Conservation (phyloP, 2,113 vertebrate species). For the Speoplatyrhinus poulsoni region DNA sequence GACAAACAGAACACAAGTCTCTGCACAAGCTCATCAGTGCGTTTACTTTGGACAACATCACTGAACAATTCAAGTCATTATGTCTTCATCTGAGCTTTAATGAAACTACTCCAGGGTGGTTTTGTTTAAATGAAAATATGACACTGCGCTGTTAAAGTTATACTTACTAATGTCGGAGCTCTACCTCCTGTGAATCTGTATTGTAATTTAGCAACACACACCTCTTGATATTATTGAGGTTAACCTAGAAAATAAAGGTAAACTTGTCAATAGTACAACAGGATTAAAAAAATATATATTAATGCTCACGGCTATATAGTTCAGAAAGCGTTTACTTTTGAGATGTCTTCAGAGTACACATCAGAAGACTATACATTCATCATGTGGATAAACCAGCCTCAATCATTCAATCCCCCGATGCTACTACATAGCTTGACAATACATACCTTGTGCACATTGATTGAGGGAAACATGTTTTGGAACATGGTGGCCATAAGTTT, state of each 20-base stretch:
- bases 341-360: conserved; percentile 59
- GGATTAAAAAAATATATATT: not conserved
- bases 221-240: conserved; percentile 87
- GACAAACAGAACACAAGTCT: not conserved
- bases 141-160: not conserved
- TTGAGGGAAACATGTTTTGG: conserved; percentile 93
- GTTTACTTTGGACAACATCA: conserved; percentile 85
- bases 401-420: not conserved
- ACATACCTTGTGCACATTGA: conserved; percentile 89
- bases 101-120: not conserved
- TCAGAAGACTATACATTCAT: conserved; percentile 80
- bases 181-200: conserved; percentile 76
- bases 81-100: conserved; percentile 71
- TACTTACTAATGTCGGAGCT: conserved; percentile 93
- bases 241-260: conserved; percentile 73
- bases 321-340: conserved; percentile 75
- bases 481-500: conserved; percentile 94
- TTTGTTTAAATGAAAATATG: not conserved
- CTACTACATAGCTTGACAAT: not conserved
- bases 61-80: conserved; percentile 62
- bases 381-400: conserved; percentile 32
- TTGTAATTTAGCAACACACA: conserved; percentile 87
- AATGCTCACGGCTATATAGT: conserved; percentile 4
- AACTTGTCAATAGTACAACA: not conserved
- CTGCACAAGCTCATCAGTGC: conserved; percentile 69